Conservation (phyloP, 1,140 invertebrate genomes). For the Caerostris darwini region DNA sequence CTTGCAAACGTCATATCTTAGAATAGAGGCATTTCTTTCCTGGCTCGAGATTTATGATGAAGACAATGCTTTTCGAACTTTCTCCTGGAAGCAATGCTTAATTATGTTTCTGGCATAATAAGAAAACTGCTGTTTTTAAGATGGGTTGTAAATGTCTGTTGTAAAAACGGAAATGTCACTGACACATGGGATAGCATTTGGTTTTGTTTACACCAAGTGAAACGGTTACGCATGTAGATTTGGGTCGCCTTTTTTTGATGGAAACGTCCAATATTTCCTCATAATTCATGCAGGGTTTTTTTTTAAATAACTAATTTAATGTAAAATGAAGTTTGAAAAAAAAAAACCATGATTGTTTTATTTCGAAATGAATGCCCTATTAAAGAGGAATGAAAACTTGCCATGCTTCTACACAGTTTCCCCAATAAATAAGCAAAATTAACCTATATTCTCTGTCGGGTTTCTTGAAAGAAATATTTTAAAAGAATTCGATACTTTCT, state of each 20-base stretch:
- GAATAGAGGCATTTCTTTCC: constrained; percentile 8
- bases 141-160: neutral
- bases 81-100: neutral
- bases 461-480: no score
- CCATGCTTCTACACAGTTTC: no score
- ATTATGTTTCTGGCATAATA: neutral
- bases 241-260: neutral
- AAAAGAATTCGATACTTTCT: no score
- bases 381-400: no score
- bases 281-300: neutral
- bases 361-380: no score
- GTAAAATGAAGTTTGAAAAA: neutral
- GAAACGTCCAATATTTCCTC: neutral
- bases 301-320: neutral
- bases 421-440: no score
- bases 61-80: neutral
- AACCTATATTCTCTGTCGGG: no score
- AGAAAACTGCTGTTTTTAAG: neutral
- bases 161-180: neutral
- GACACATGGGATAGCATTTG: neutral
- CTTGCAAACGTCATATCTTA: neutral
- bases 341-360: neutral
- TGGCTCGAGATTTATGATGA: constrained; percentile 15
- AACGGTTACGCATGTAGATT: neutral
- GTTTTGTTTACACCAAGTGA: neutral